Evolutionary conservation across 2,888 invertebrate species (phyloP).

Genomic region (Acanthococcus lagerstroemiae): DNA sequence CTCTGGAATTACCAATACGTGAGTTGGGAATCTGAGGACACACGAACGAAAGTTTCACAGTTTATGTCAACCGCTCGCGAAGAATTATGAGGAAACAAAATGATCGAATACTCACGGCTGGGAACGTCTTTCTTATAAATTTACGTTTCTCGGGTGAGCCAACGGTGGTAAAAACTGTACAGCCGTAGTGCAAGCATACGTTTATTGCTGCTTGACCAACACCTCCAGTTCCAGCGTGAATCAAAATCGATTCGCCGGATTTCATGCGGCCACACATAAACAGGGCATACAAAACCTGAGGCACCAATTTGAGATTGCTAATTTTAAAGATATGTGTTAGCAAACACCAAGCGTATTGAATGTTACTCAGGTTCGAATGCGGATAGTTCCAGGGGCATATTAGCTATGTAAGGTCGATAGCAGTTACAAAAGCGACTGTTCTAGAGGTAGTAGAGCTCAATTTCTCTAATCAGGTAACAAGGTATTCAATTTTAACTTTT

Average conservation of each 20-base stretch:
- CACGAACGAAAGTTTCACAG: background rate
- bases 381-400: no score
- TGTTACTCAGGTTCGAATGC: no score
- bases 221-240: slow-evolving; percentile 58
- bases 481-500: no score
- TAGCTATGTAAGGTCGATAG: no score
- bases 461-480: no score
- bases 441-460: no score
- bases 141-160: slow-evolving; percentile 54
- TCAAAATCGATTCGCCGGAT: slow-evolving; percentile 44
- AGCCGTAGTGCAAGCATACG: slow-evolving; percentile 53
- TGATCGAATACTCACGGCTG: no score
- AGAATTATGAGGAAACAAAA: background rate
- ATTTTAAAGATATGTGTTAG: no score
- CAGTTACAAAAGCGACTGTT: no score
- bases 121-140: slow-evolving; percentile 52
- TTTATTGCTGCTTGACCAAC: slow-evolving; percentile 71
- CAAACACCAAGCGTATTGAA: no score
- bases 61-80: background rate
- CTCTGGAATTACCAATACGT: slow-evolving; percentile 78
- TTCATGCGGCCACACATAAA: slow-evolving; percentile 48
- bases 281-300: slow-evolving; percentile 52
- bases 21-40: slow-evolving; percentile 45
- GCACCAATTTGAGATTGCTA: no score
- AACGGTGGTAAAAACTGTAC: slow-evolving; percentile 61